Evolutionary conservation across 2,888 invertebrate genomes (phyloP), one percentile per base, ranked within the genome.

Genomic region (Lucinisca nassula): DNA sequence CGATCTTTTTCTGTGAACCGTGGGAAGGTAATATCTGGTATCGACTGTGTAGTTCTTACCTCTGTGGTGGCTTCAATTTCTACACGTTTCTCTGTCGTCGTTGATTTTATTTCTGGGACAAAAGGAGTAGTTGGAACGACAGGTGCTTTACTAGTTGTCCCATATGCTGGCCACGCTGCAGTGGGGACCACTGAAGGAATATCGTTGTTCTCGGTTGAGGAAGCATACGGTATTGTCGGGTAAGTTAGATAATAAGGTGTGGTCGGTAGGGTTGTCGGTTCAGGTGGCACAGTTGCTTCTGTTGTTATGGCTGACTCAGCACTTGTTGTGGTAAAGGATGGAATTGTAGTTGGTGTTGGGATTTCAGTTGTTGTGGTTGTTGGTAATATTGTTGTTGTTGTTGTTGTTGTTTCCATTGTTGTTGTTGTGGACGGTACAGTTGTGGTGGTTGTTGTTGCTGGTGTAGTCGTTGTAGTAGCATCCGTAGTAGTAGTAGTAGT

Each of bases 21-120:
- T 35, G 35, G 35, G 35, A 67, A 32, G 8, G 67, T 67, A 35
- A 35, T 67, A 14, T 67, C 35, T 30, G 67, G 35, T 32, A 35
- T 21, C 1, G 27, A 30, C 30, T 61, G 27, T 61, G 83, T 91
- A 87, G 74, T 77, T 72, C 49, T 74, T 45, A 45, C 87, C 72
- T 37, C 67, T 32, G 35, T 67, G 10, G 35, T 35, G 17, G 67
- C 6, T 35, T 1, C 35, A 1, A 21, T 35, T 12, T 67, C 32
- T 4, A 35, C 21, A 4, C 6, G 35, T 35, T 35, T 67, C 10
- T 8, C 35, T 35, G 67, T 67, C 0, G 67, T 67, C 17, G 67
- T 67, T 67, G 32, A 35, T 32, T 1, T 14, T 17, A 21, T 30
- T 27, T 67, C 67, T 55, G 55, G 10, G 3, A 55, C 21, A 55